Evolutionary conservation across 1,140 invertebrate genomes (phyloP).

Genomic region (Monochamus saltuarius): DNA sequence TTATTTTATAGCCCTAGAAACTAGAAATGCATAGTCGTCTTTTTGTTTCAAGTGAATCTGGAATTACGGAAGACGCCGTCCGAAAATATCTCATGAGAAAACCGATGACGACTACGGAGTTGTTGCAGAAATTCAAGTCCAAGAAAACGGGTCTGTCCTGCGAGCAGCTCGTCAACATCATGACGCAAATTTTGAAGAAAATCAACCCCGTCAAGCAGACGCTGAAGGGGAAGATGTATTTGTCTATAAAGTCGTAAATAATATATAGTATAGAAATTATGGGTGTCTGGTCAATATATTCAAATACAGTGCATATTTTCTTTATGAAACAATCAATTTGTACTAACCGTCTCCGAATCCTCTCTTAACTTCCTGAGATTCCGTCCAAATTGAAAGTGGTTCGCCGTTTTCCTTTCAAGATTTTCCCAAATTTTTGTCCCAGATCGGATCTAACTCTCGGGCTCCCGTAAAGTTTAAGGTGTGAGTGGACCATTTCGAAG

Average conservation of each 20-base stretch:
- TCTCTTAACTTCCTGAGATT: too few species aligned
- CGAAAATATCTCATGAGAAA: slow-evolving; percentile 90
- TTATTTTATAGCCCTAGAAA: too few species aligned
- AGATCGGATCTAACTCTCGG: too few species aligned
- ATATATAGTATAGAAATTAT: not conserved
- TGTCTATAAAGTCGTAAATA: slow-evolving; percentile 72
- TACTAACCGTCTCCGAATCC: too few species aligned
- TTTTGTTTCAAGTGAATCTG: slow-evolving; percentile 68
- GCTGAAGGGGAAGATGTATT: slow-evolving; percentile 93
- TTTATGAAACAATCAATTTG: too few species aligned
- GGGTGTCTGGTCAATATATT: too few species aligned
- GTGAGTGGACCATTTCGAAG: too few species aligned
- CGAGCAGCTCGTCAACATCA: slow-evolving; percentile 87
- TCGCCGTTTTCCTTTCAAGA: too few species aligned
- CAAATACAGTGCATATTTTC: too few species aligned
- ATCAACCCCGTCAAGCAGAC: slow-evolving; percentile 92
- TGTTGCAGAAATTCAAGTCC: slow-evolving; percentile 93
- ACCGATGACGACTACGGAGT: slow-evolving; percentile 93
- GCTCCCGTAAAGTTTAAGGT: too few species aligned
- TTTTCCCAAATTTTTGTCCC: too few species aligned
- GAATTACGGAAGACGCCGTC: slow-evolving; percentile 92
- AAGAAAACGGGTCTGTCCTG: slow-evolving; percentile 89
- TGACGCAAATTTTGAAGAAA: slow-evolving; percentile 92
- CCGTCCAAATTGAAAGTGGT: too few species aligned
- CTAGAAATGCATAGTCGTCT: not conserved